These are phyloP conservation scores for Calypte anna DNA, from an alignment of 2,113 vertebrate species.

Conservation along the genomic window DNA sequence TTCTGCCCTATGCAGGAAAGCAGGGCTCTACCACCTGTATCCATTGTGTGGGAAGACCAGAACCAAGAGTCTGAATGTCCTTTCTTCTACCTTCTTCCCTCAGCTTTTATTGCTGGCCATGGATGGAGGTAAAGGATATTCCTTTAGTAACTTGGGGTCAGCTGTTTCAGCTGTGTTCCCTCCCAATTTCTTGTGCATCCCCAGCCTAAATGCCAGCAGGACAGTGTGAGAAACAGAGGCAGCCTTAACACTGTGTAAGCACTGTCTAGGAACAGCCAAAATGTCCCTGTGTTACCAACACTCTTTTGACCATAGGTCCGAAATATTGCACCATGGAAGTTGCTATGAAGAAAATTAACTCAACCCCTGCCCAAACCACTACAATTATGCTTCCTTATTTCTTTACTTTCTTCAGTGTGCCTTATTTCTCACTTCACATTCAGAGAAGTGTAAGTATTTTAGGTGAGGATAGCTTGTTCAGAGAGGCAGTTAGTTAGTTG, in stretches of 20 bases:
- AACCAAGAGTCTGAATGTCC: rapidly evolving
- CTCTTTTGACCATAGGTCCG: neutral
- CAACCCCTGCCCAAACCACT: neutral
- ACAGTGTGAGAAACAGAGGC: neutral
- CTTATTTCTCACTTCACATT: neutral
- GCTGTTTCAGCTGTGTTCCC: neutral
- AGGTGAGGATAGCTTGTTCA: neutral
- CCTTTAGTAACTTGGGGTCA: neutral
- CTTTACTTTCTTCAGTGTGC: neutral
- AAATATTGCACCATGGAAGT: neutral
- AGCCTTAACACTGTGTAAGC: neutral
- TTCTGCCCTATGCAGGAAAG: neutral
- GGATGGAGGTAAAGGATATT: neutral
- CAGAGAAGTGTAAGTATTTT: neutral
- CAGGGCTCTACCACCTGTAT: rapidly evolving
- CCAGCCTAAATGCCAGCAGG: rapidly evolving
- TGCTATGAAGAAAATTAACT: neutral
- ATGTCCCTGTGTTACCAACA: neutral
- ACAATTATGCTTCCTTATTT: neutral
- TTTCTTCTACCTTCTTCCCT: neutral
- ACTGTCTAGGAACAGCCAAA: neutral
- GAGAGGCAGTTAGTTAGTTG: neutral
- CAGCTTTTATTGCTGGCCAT: neutral
- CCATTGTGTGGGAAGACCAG: rapidly evolving
- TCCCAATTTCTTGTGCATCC: neutral